Evolutionary conservation across 2,113 vertebrate species (phyloP).

Genomic region (Psophia crepitans): DNA sequence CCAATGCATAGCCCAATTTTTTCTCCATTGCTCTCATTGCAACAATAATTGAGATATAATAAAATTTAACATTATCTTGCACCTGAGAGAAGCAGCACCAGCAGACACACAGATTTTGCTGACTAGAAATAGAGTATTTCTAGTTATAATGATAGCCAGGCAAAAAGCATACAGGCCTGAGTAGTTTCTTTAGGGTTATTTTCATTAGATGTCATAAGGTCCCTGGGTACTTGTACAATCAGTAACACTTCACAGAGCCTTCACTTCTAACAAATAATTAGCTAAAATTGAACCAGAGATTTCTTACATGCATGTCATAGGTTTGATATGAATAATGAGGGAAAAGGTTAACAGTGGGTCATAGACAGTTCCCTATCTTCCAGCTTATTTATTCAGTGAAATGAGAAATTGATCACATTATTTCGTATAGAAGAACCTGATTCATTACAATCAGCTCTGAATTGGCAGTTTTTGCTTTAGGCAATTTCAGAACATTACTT

Average conservation of each 20-base stretch:
- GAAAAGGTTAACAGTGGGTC: conserved; percentile 90
- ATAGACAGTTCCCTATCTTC: conserved; percentile 85
- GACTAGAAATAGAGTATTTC: neutral
- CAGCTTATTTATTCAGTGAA: conserved; percentile 98
- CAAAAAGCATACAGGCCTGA: conserved; percentile 58
- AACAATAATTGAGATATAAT: neutral
- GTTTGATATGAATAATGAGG: conserved; percentile 93
- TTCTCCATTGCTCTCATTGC: neutral
- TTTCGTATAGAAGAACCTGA: conserved; percentile 92
- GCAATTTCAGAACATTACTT: conserved; percentile 91
- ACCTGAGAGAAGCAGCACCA: neutral
- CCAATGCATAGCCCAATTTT: neutral
- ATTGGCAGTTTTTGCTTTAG: conserved; percentile 93
- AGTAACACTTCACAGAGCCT: conserved; percentile 81
- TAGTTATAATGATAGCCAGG: conserved; percentile 55
- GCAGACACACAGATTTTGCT: neutral
- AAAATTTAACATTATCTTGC: neutral
- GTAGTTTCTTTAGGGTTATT: conserved; percentile 54
- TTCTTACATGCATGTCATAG: conserved; percentile 81
- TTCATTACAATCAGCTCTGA: conserved; percentile 97
- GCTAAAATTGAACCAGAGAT: conserved; percentile 85
- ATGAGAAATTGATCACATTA: conserved; percentile 99
- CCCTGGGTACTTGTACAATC: conserved; percentile 82
- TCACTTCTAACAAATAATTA: conserved; percentile 87
- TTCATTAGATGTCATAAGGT: conserved; percentile 75